Base-by-base conservation (phyloP, 2,888 invertebrate species). In the Drosophila falleni region DNA sequence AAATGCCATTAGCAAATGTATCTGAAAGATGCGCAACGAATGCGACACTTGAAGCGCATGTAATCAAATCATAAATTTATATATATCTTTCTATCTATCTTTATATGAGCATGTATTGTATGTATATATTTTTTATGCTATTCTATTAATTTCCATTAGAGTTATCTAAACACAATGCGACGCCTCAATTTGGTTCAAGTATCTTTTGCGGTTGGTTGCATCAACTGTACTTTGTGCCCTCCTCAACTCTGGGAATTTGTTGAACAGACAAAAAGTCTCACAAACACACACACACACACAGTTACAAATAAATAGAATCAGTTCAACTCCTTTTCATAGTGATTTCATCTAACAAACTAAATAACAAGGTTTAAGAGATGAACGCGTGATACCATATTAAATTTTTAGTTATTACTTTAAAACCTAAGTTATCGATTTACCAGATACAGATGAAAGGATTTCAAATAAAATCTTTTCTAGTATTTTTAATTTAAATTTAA, bases 1-100 rank as follows among this genome's bases (percentile, higher is more conserved):
- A 87, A 81, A 86, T 69, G 69, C 90, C 90, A 84, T 84, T 84
- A 84, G 89, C 89, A 86, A 84, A 89, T 88, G 90, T 89, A 79
- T 79, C 82, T 71, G 55, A 70, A 58, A 87, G 89, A 87, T 83
- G 68, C 75, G 19, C 41, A 61, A 33, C 51, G 61, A 35, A 54
- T 65, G 16, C 74, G 89, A 89, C 89, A 84, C 84, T 84, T 89
- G 84, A 55, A 51, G 90, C 72, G 74, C 67, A 41, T 84, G 81
- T 84, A 84, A 84, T 89, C 80, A 89, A 84, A 84, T 84, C 90
- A 84, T 84, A 84, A 89, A 89, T 87, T 64, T 82, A 64, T 67
- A 62, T 59, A 49, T 46, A 11, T 44, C 15, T n/a, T 23, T 33
- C 26, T 53, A 59, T 66, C 16, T 51, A 50, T 47, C 41, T 50